Base-by-base conservation (phyloP, 2,888 invertebrate species). In the Zaprionus bogoriensis region DNA sequence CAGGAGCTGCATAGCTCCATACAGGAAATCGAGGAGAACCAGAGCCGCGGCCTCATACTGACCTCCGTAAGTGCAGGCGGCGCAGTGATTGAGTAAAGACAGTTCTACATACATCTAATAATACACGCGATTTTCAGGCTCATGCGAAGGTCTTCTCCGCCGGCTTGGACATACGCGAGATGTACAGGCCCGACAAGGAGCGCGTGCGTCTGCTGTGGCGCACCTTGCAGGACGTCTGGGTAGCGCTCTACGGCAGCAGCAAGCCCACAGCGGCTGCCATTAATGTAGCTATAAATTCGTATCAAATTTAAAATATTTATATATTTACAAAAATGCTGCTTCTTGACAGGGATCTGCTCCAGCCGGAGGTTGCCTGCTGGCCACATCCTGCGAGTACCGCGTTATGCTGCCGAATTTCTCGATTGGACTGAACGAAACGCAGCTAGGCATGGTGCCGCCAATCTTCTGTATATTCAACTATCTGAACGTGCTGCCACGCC, bases 391-490 rank as follows among this genome's bases (percentile, higher is more conserved):
- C 87, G 97, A 98, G 90, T 97, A 97, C 90, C 93, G 97, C 66
- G 94, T 95, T 0, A 96, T 97, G 95, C 92, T 94, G n/a, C 95
- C 95, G 0, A 95, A 96, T 73, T 95, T 92, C 81, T 93, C 93
- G 9, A 97, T 97, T 55, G 98, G 97, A 0, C 91, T 98, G 1
- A 97, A 97, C 87, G 98, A 98, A 92, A 96, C 97, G 0, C 93
- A 94, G 52, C 91, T 98, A 41, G 97, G 97, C 10, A 94, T 97
- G 63, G 92, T 94, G 0, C 95, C 96, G 0, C 96, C 96, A 0
- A 91, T 91, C 63, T 96, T 96, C 96, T 94, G 94, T 84, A 93
- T 93, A 90, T 91, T 92, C 20, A 90, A 93, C 0, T 93, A 94
- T 92, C 88, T 89, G n/a, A 94, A 94, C 83, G 93, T 93, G 0